Evolutionary conservation across 2,797 vertebrate genomes (phyloP).

Genomic region (Malacoraja senta): DNA sequence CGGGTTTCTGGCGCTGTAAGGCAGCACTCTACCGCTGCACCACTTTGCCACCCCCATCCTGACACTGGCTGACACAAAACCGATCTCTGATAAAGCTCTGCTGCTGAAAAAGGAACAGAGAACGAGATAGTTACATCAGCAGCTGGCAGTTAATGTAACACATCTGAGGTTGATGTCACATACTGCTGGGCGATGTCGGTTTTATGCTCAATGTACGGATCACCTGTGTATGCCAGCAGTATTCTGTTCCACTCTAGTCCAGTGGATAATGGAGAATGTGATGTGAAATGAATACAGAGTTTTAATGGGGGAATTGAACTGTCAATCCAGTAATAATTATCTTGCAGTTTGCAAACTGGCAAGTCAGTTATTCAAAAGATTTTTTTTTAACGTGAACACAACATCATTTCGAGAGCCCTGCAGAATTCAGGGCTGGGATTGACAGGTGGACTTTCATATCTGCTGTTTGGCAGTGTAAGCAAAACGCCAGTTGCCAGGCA

Average conservation of each 20-base stretch:
- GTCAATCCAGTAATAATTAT: not conserved
- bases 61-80: not conserved
- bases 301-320: not conserved
- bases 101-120: not conserved
- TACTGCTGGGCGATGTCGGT: not conserved
- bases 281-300: not conserved
- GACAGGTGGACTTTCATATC: not conserved
- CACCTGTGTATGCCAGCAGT: too few species aligned
- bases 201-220: not conserved
- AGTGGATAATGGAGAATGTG: not conserved
- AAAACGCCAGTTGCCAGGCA: not conserved
- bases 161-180: not conserved
- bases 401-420: not conserved
- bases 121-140: not conserved
- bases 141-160: not conserved
- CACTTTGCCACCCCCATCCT: not conserved
- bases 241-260: not conserved
- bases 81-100: not conserved
- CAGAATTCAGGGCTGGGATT: not conserved
- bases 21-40: too few species aligned
- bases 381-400: not conserved
- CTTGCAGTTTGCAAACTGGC: constrained; percentile 10
- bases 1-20: too few species aligned
- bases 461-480: not conserved
- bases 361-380: not conserved